Evolutionary conservation across 2,888 invertebrate species (phyloP), one percentile per base, ranked within the genome.

Genomic region (Pedicia rivosa): DNA sequence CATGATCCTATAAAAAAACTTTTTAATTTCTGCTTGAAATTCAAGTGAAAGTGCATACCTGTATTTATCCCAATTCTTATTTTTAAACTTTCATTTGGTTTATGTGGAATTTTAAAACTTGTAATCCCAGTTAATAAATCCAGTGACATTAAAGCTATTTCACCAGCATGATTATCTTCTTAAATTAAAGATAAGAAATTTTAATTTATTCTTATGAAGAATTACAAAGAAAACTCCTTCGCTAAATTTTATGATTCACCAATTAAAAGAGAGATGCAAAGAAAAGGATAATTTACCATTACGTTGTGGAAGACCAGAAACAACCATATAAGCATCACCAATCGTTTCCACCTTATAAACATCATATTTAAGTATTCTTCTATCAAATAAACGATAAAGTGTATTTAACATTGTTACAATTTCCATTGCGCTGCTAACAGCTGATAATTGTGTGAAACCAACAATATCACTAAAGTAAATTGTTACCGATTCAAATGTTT

Each of bases 301-400:
- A 44, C 67, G 56, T 46, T 67, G 65, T 0, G 70, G 70, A 13
- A 70, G 49, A 0, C 70, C 70, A 1, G 70, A 70, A 2, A 68
- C 71, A 24, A 71, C 71, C 72, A 72, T 72, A 47, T 72, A 72
- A 0, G 72, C 70, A 45, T 72, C 71, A 0, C 72, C 71, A 10
- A 72, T 72, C 0, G 72, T 72, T 47, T 73, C 73, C 33, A 78
- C 78, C 48, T 80, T 80, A 57, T 80, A 80, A 1, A 79, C 79
- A 46, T 78, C 74, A 52, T 75, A 78, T 43, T 72, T 69, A 50
- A 68, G 67, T 48, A 79, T 77, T 43, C 72, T 71, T 36, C 70
- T 70, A 47, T 80, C 80, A 51, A 80, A 80, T 38, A 76, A 65
- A 41, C 72, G 73, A 59, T 79, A 80, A n/a, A 80, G 60, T 53